Percentiles rank a stretch among this genome's conserved stretches.
Conservation (phyloP, 1,140 invertebrate genomes). For the Olivierus martensii region DNA sequence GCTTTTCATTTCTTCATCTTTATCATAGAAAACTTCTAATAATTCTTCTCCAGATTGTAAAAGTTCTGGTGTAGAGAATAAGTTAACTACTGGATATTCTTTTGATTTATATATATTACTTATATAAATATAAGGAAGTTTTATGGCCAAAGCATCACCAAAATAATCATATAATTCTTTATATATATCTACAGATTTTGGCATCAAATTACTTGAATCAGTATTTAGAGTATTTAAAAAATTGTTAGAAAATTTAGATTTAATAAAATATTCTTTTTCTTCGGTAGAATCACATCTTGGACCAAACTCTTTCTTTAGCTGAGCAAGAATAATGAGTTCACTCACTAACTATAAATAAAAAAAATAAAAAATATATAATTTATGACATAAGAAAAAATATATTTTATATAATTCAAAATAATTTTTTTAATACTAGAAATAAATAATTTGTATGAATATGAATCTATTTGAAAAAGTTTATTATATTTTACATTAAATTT, state of each 20-base stretch:
- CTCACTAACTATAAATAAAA: neutral
- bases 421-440: too few relatives aligned
- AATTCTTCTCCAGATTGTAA: conserved; percentile 28
- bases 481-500: too few relatives aligned
- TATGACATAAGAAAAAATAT: too few relatives aligned
- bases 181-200: conserved; percentile 21
- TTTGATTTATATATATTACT: conserved; percentile 5
- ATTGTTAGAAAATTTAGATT: too few relatives aligned
- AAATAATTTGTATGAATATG: too few relatives aligned
- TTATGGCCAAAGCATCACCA: conserved; percentile 26
- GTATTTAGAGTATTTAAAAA: too few relatives aligned
- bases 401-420: too few relatives aligned
- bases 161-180: conserved; percentile 27
- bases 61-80: conserved; percentile 21
- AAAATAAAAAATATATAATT: too few relatives aligned
- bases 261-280: too few relatives aligned
- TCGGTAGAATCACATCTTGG: neutral
- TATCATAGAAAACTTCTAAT: conserved; percentile 23
- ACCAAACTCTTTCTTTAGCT: conserved; percentile 20
- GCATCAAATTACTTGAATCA: neutral
- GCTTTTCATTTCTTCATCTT: conserved; percentile 11
- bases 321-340: conserved; percentile 11
- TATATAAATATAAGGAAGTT: conserved; percentile 19
- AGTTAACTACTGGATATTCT: conserved; percentile 17
- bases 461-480: too few relatives aligned